Evolutionary conservation across 2,113 vertebrate species (phyloP).

Genomic region (Psilopsiagon aymara): DNA sequence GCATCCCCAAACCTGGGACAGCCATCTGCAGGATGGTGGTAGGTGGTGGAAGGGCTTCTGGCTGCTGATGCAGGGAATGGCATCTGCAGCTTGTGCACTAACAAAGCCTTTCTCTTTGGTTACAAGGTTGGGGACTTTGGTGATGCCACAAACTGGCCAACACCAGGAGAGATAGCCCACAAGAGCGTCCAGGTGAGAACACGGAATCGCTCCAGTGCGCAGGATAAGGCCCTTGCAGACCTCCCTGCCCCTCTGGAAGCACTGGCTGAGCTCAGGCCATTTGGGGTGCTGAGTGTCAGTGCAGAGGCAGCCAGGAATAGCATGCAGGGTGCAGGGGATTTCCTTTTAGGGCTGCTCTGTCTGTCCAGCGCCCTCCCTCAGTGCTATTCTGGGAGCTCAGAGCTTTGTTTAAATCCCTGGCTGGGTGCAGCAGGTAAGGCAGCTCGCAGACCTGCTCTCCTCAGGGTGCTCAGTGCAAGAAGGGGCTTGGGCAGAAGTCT

Average conservation of each 20-base stretch:
- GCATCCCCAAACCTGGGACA: neutral
- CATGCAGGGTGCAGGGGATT: conserved; percentile 70
- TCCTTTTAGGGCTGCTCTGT: conserved; percentile 85
- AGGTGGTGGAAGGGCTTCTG: neutral
- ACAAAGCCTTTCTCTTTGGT: conserved; percentile 16
- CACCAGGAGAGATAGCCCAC: conserved; percentile 95
- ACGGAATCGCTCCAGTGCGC: fast-evolving
- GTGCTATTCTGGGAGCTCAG: conserved; percentile 74
- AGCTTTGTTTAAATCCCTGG: neutral
- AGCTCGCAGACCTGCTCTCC: neutral
- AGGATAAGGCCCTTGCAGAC: neutral
- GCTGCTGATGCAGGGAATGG: neutral
- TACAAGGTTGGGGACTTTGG: conserved; percentile 94
- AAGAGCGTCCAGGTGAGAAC: conserved; percentile 91
- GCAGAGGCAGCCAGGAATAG: conserved; percentile 79
- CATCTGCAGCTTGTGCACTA: neutral
- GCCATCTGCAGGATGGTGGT: neutral
- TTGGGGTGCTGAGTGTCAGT: conserved; percentile 33
- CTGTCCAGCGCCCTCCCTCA: neutral
- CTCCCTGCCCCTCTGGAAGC: neutral
- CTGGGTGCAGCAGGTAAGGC: neutral
- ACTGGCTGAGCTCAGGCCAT: neutral
- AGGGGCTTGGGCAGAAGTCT: neutral
- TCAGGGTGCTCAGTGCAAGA: neutral
- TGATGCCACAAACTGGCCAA: conserved; percentile 96